Percentiles rank a stretch among this genome's conserved stretches.
Evolutionary conservation across 2,113 vertebrate species (phyloP).

Genomic region (Nannospalax galili): DNA sequence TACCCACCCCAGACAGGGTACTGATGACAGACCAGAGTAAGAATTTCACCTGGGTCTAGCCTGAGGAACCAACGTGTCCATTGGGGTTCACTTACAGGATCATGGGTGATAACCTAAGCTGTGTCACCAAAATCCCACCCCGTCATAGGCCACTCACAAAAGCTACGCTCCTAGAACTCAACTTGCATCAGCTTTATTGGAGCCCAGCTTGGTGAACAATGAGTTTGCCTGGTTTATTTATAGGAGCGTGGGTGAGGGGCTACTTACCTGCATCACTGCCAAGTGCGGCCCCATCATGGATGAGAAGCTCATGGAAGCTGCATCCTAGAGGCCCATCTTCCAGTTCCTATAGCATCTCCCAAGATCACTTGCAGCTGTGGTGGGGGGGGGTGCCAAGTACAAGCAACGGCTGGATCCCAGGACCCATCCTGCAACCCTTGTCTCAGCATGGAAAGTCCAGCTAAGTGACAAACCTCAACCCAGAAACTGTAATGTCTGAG

Average conservation of each 20-base stretch:
- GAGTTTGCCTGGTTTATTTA: neutral
- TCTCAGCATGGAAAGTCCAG: too few species aligned
- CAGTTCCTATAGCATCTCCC: neutral
- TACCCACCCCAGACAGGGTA: neutral
- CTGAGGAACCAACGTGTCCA: neutral
- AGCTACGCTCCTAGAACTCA: neutral
- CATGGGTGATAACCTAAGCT: neutral
- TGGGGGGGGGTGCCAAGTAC: neutral
- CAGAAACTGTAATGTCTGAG: too few species aligned
- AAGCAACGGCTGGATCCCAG: neutral
- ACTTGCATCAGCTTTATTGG: neutral
- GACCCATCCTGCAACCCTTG: too few species aligned
- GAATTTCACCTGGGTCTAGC: neutral
- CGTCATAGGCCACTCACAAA: too few species aligned
- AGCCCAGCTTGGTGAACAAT: neutral
- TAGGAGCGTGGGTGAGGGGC: neutral
- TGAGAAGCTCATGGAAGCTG: neutral
- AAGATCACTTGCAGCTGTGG: neutral
- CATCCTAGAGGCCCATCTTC: accelerated
- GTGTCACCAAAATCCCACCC: neutral
- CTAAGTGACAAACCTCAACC: too few species aligned
- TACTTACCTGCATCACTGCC: neutral
- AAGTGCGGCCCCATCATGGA: too few species aligned
- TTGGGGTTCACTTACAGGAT: neutral
- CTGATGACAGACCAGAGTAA: neutral